Conservation (phyloP, 2,888 invertebrate genomes). For the Enchytraeus crypticus region DNA sequence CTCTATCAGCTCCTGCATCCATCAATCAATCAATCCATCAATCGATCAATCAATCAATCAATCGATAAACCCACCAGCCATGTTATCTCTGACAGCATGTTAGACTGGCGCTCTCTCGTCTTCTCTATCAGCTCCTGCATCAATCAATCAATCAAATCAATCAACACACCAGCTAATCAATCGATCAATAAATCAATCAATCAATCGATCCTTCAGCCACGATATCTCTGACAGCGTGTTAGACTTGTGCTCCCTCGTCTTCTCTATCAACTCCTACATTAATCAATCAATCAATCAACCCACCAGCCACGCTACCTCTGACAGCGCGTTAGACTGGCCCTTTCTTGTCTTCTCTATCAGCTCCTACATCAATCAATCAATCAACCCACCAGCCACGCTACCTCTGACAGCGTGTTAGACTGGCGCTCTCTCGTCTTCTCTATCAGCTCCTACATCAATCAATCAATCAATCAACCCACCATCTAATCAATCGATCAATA, state of each 20-base stretch:
- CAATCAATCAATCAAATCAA: not conserved
- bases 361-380: no score
- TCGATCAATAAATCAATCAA: not conserved
- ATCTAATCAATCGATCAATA: no score
- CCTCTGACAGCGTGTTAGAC: constrained; percentile 69
- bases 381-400: constrained; percentile 86
- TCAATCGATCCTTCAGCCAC: not conserved
- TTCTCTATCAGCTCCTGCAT: not conserved
- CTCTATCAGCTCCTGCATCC: constrained; percentile 62
- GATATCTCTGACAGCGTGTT: not conserved
- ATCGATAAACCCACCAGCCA: not conserved
- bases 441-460: constrained; percentile 58
- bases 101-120: not conserved
- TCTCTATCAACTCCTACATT: not conserved
- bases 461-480: no score
- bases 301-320: constrained; percentile 45
- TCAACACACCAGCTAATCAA: constrained; percentile 41
- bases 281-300: not conserved
- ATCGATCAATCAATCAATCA: not conserved
- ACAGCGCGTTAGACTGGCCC: no score
- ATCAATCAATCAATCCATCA: not conserved
- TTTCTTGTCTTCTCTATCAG: no score
- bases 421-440: constrained; percentile 75
- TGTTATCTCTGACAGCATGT: not conserved
- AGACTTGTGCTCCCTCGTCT: not conserved